Evolutionary conservation across 2,113 vertebrate species (phyloP).

Genomic region (Chionodraco myersi): DNA sequence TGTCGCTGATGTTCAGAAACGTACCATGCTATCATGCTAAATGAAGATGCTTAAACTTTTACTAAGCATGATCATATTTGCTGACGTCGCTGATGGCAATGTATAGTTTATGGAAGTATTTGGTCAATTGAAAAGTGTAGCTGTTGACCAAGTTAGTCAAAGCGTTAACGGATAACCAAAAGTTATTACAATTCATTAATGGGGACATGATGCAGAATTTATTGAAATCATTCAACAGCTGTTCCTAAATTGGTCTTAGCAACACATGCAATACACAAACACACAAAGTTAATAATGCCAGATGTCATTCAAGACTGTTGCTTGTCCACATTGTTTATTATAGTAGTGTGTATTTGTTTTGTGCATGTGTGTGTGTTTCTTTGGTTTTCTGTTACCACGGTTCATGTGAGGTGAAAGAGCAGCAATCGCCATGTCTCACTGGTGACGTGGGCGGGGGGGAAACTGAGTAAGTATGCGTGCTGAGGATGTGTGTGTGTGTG

Average conservation of each 20-base stretch:
- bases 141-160: not conserved
- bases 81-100: not conserved
- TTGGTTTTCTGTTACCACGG: slow-evolving; percentile 41
- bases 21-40: not conserved
- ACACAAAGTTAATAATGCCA: slow-evolving; percentile 6
- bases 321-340: slow-evolving; percentile 30
- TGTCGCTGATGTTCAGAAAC: not conserved
- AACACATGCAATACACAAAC: slow-evolving; percentile 2
- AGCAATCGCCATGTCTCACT: slow-evolving; percentile 15
- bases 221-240: not conserved
- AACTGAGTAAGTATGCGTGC: slow-evolving; percentile 37
- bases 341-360: slow-evolving; percentile 31
- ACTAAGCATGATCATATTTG: not conserved
- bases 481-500: slow-evolving; percentile 9
- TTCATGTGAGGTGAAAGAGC: slow-evolving; percentile 60
- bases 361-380: not conserved
- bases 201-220: not conserved
- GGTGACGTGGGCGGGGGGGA: slow-evolving; percentile 26
- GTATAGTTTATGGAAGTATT: not conserved
- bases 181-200: not conserved
- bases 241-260: slow-evolving; percentile 17
- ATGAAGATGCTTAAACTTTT: too few relatives aligned
- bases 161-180: not conserved
- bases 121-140: not conserved
- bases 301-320: slow-evolving; percentile 1